Evolutionary conservation across 2,888 invertebrate genomes (phyloP).

Genomic region (Silvanus unidentatus): DNA sequence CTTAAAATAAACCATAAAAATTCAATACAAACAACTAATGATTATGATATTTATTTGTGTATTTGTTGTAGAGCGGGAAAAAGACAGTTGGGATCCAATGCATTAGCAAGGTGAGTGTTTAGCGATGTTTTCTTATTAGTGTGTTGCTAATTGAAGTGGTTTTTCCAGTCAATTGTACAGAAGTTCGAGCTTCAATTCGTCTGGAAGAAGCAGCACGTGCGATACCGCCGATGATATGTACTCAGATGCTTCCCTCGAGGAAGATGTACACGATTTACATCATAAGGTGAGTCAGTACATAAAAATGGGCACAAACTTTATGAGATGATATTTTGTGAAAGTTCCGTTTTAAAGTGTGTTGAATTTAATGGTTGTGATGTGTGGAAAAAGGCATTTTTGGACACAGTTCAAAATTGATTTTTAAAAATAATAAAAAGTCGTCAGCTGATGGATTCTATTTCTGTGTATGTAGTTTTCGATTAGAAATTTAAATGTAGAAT

Average conservation of each 20-base stretch:
- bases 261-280: conserved; percentile 88
- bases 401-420: no score
- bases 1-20: neutral
- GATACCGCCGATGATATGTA: conserved; percentile 93
- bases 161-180: conserved; percentile 79
- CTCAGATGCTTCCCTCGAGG: conserved; percentile 86
- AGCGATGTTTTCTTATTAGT: neutral
- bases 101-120: conserved; percentile 70
- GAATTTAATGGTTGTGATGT: no score
- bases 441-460: no score
- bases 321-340: no score
- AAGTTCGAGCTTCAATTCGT: conserved; percentile 89
- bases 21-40: neutral
- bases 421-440: no score
- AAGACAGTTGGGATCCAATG: conserved; percentile 78
- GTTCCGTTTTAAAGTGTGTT: no score
- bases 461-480: no score
- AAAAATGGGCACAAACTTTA: neutral
- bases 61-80: conserved; percentile 66
- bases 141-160: neutral
- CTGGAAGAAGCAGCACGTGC: conserved; percentile 85
- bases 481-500: no score
- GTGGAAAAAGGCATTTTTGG: no score
- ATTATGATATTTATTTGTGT: neutral
- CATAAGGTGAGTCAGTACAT: conserved; percentile 65